phyloP scores from a whole-genome alignment of 1,140 invertebrate species.

The Babylonia areolata region DNA sequence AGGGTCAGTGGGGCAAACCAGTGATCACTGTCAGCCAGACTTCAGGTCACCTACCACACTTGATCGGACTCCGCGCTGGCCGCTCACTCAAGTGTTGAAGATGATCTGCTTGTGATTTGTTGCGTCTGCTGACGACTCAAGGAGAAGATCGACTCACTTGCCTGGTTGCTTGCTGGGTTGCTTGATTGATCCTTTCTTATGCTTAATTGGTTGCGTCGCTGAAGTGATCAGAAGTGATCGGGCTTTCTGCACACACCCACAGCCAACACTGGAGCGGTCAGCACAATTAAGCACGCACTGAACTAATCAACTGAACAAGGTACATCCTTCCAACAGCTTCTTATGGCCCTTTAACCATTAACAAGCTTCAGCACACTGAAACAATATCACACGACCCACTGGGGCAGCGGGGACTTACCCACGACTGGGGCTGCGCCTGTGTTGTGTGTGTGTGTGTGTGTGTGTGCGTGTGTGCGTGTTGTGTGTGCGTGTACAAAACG shows the following conservation, averaged over 20 bases:
- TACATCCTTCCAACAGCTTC: not conserved
- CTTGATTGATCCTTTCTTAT: constrained; percentile 3
- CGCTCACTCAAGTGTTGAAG: not conserved
- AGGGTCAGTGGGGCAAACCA: not conserved
- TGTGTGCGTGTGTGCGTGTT: too few species aligned
- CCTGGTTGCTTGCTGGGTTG: not conserved
- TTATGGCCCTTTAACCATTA: not conserved
- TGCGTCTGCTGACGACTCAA: not conserved
- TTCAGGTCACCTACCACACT: not conserved
- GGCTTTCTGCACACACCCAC: not conserved
- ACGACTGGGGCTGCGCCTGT: too few species aligned
- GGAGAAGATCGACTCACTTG: constrained; percentile 10
- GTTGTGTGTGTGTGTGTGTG: too few species aligned
- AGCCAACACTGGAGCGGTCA: not conserved
- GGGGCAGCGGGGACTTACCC: not conserved
- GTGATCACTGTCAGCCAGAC: not conserved
- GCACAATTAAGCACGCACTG: not conserved
- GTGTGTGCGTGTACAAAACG: too few species aligned
- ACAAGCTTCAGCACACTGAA: not conserved
- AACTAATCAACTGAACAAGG: not conserved
- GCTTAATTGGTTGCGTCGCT: constrained; percentile 24
- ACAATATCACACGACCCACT: not conserved
- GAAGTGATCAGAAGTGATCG: constrained; percentile 8
- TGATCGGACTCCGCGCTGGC: not conserved
- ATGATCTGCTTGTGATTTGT: not conserved